Evolutionary conservation across 2,113 vertebrate genomes (phyloP).

Genomic region (Todiramphus saurophagus): DNA sequence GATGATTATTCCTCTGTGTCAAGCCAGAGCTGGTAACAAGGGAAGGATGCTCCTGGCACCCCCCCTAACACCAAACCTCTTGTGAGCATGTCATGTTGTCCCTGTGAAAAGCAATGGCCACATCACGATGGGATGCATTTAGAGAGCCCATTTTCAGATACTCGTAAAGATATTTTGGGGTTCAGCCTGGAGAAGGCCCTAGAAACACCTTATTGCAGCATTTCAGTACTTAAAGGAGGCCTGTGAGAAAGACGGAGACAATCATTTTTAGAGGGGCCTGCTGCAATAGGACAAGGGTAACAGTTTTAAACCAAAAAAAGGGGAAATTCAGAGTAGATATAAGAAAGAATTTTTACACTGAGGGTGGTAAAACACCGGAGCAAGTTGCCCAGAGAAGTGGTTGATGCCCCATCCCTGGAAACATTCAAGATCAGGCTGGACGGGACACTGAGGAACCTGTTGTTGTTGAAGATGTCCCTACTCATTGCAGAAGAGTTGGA

Average conservation of each 20-base stretch:
- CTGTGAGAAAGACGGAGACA: not conserved
- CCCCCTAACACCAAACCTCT: not conserved
- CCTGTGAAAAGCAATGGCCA: not conserved
- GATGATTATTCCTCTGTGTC: not conserved
- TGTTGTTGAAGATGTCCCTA: too few relatives aligned
- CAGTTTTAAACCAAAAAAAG: not conserved
- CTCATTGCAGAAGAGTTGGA: not conserved
- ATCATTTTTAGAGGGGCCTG: not conserved
- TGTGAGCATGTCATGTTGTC: rapidly evolving
- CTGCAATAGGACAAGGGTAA: not conserved
- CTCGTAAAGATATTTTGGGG: not conserved
- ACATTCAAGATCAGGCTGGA: too few relatives aligned
- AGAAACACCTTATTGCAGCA: not conserved
- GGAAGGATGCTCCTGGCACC: not conserved
- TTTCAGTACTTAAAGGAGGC: not conserved
- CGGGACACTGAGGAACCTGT: too few relatives aligned
- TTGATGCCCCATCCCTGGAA: too few relatives aligned
- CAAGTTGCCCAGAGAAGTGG: too few relatives aligned
- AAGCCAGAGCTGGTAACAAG: not conserved
- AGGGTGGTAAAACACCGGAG: too few relatives aligned
- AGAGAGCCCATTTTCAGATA: not conserved
- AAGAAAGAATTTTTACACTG: too few relatives aligned
- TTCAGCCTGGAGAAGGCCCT: not conserved
- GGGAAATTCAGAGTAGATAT: too few relatives aligned
- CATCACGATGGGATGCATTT: not conserved